These are phyloP conservation scores for Cybosia mesomella DNA, from an alignment of 2,888 invertebrate genomes.

Conservation along the genomic window DNA sequence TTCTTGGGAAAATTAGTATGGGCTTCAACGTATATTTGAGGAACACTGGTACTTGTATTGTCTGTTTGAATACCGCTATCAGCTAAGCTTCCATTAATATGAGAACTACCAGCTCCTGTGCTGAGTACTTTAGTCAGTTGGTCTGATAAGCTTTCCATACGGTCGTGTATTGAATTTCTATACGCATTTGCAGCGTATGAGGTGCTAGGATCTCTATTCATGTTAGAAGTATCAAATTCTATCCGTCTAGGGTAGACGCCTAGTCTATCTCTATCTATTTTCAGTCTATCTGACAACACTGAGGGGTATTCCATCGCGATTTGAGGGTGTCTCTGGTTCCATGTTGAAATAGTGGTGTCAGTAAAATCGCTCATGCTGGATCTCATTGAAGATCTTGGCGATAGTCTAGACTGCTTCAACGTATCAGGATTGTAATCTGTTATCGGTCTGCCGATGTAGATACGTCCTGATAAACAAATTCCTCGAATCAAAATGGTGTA, in stretches of 20 bases:
- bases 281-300: conserved; percentile 78
- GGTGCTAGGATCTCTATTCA: conserved; percentile 70
- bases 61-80: conserved; percentile 84
- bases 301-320: conserved; percentile 77
- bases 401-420: conserved; percentile 72
- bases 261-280: conserved; percentile 74
- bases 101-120: conserved; percentile 80
- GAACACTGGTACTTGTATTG: conserved; percentile 81
- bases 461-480: conserved; percentile 72
- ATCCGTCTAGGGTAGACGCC: conserved; percentile 73
- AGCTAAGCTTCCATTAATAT: conserved; percentile 81
- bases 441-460: conserved; percentile 78
- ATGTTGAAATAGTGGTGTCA: conserved; percentile 83
- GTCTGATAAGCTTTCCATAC: conserved; percentile 78
- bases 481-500: conserved; percentile 50
- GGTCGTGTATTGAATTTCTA: conserved; percentile 68
- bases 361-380: conserved; percentile 85
- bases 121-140: conserved; percentile 80
- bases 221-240: conserved; percentile 77
- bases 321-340: conserved; percentile 77
- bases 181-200: conserved; percentile 76
- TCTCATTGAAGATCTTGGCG: conserved; percentile 80
- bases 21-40: conserved; percentile 76
- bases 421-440: conserved; percentile 82
- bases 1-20: conserved; percentile 61